Percentiles rank a stretch among this genome's conserved stretches.
phyloP scores from a whole-genome alignment of 2,113 vertebrate genomes.

The Sphyrna mokarran region DNA sequence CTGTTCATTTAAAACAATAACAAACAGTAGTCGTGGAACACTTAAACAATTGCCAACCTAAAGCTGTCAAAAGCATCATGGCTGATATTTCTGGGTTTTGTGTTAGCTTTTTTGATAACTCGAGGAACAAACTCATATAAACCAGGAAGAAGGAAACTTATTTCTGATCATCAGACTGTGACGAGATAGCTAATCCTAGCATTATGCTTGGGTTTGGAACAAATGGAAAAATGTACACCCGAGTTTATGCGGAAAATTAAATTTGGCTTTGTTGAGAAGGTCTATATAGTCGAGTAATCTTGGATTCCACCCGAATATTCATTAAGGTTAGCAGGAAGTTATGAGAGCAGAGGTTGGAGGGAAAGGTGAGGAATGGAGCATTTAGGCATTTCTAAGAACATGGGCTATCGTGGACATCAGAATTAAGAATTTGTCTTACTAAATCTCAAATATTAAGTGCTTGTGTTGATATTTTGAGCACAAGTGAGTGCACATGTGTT shows the following conservation, averaged over 20 bases:
- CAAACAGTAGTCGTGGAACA: not conserved
- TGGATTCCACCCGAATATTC: not conserved
- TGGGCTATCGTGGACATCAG: not conserved
- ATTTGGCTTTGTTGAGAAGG: not conserved
- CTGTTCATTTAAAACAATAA: not conserved
- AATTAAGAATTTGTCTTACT: not conserved
- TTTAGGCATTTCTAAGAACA: not conserved
- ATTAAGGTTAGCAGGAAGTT: not conserved
- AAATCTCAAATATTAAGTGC: not conserved
- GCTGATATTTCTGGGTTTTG: not conserved
- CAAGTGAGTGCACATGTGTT: not conserved
- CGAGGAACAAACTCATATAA: not conserved
- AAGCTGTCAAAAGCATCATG: not conserved
- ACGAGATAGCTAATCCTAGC: not conserved
- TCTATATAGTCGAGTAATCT: not conserved
- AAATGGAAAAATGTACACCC: not conserved
- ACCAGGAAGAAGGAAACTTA: not conserved
- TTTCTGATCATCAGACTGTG: not conserved
- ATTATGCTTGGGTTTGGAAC: not conserved
- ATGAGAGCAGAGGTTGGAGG: not conserved
- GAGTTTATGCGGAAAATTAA: not conserved
- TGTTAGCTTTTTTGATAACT: not conserved
- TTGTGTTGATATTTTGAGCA: not conserved
- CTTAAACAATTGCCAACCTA: not conserved
- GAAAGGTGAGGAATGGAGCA: not conserved